These are phyloP conservation scores for Drosophila cognata DNA, from an alignment of 2,888 invertebrate species.

Conservation along the genomic window DNA sequence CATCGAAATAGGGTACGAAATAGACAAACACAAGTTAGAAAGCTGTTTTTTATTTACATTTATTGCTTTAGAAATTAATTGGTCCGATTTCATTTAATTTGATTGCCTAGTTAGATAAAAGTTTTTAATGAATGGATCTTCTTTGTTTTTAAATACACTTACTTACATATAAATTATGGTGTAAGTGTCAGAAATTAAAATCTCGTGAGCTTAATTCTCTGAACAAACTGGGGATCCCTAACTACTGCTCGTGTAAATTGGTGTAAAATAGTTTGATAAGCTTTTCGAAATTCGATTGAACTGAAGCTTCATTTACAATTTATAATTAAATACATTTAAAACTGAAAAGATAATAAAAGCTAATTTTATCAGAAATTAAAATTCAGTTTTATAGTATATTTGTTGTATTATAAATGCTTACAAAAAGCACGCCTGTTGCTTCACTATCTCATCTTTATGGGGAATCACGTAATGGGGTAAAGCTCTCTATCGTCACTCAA, in stretches of 20 bases:
- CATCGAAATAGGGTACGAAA: no score
- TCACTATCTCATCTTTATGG: background rate
- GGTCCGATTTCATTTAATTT: no score
- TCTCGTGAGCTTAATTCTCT: background rate
- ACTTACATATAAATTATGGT: background rate
- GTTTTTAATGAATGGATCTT: background rate
- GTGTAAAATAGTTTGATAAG: background rate
- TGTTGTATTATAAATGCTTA: background rate
- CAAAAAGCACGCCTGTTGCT: background rate
- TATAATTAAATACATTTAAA: background rate
- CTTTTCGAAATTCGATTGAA: background rate
- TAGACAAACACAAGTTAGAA: no score
- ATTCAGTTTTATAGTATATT: slow-evolving; percentile 5
- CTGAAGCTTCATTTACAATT: background rate
- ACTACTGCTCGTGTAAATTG: no score
- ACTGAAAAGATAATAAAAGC: background rate
- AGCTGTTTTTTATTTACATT: no score
- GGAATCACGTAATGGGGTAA: slow-evolving; percentile 5
- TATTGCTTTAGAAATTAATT: no score
- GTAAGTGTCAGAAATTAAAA: background rate
- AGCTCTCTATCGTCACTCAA: slow-evolving; percentile 2
- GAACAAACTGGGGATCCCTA: background rate
- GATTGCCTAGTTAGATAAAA: background rate
- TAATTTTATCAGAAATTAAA: slow-evolving; percentile 9
- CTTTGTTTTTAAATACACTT: background rate